Base-by-base conservation (phyloP, 2,113 vertebrate genomes). In the Synchiropus splendidus region DNA sequence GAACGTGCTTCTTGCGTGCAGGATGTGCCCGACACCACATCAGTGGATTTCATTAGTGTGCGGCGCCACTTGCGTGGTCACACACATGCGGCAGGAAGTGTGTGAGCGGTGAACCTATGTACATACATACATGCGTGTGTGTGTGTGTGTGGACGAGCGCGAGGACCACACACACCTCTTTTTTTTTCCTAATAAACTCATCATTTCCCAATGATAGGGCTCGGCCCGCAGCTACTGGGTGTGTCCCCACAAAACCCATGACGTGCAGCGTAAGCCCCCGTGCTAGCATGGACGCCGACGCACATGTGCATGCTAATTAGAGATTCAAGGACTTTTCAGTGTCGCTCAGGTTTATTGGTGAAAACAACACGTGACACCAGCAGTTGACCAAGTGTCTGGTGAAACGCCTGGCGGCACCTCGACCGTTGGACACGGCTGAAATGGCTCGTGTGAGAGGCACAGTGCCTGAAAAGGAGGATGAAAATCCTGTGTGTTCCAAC, bases 221-320 rank as follows among this genome's bases (percentile, higher is more conserved):
- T 92, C 50, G 74, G 90, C 79, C 92, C 92, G 4, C 95, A 97
- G 81, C 84, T 96, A 75, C 79, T 97, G 84, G 95, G 94, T 85
- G 94, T 94, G 74, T 90, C 89, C 70, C 91, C 54, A 86, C 90
- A 79, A 95, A 92, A 83, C 89, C 91, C 81, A 90, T 93, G 86
- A 93, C n/a, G 4, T 27, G 21, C 21, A 27, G 21, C 12, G 92
- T 92, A 87, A 94, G 89, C 88, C 74, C 13, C 55, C 48, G 50
- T 38, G 16, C 66, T 52, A 49, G 54, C 39, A 41, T 32, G 17
- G 18, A 1, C 58, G 33, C 33, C 56, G 30, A 2, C 6, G 15
- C 9, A 6, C 39, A 42, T 46, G 45, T 18, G 34, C 47, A 58
- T 31, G 16, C 27, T 27, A 27, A 27, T 27, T 27, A 27, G 4